These are phyloP conservation scores for Temnothorax unifasciatus DNA, from an alignment of 2,888 invertebrate genomes.

Conservation along the genomic window DNA sequence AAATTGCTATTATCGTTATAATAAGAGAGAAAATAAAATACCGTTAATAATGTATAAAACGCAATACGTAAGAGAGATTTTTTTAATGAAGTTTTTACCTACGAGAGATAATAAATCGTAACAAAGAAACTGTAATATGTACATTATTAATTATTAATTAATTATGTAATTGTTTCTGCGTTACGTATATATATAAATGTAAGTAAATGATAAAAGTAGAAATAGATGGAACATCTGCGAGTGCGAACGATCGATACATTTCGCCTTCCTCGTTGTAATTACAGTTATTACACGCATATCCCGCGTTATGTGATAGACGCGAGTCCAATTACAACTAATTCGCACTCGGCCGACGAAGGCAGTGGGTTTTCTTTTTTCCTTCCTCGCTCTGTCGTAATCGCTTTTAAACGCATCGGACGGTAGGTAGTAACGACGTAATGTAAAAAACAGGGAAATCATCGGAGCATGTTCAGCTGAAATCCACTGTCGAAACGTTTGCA, in stretches of 20 bases:
- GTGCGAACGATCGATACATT: conserved; percentile 10
- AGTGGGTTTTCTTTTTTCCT: conserved; percentile 15
- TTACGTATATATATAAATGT: not conserved
- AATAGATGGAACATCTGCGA: not conserved
- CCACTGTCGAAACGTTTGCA: conserved; percentile 46
- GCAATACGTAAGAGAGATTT: not conserved
- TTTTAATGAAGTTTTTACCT: not conserved
- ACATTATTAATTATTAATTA: conserved; percentile 2
- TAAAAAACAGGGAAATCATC: conserved; percentile 49
- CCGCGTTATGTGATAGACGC: conserved; percentile 6
- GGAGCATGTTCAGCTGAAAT: conserved; percentile 42
- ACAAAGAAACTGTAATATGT: not conserved
- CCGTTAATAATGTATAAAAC: not conserved
- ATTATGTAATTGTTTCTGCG: not conserved
- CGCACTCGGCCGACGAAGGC: conserved; percentile 12
- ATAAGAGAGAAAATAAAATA: not conserved
- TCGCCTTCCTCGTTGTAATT: conserved; percentile 9
- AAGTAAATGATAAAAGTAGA: not conserved
- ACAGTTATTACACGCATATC: conserved; percentile 31
- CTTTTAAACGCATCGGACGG: conserved; percentile 15
- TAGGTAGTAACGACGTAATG: conserved; percentile 39
- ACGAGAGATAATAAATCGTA: not conserved
- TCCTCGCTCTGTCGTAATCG: conserved; percentile 29
- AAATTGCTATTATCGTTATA: not conserved
- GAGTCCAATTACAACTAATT: conserved; percentile 40